A percentile compares a stretch with the other conserved stretches of the same genome.
These are phyloP conservation scores for Neosilurus mollespiculum DNA, from an alignment of 2,797 vertebrate genomes.

Conservation along the genomic window DNA sequence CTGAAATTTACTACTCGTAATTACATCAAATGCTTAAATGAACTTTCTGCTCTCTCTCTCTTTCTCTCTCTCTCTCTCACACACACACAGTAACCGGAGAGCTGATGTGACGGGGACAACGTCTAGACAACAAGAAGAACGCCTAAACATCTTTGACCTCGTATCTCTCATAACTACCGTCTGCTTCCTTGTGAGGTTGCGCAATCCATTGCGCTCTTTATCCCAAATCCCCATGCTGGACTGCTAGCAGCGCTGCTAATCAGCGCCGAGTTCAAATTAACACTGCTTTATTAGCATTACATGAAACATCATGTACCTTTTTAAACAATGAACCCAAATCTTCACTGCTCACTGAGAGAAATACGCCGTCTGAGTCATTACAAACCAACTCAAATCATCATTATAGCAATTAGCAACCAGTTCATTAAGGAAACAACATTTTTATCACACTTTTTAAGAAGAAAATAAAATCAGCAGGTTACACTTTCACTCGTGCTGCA, in stretches of 20 bases:
- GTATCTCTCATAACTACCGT: neutral
- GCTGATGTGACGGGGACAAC: neutral
- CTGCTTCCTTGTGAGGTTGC: neutral
- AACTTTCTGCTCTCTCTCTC: neutral
- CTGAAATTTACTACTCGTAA: neutral
- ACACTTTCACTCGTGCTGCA: neutral
- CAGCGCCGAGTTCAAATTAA: neutral
- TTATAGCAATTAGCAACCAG: neutral
- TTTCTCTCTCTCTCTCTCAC: neutral
- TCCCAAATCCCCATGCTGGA: neutral
- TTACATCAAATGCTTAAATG: slow-evolving; percentile 1
- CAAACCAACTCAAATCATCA: neutral
- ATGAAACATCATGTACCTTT: neutral
- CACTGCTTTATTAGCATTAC: neutral
- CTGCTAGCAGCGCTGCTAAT: neutral
- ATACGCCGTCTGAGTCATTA: neutral
- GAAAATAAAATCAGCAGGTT: neutral
- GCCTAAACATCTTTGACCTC: slow-evolving; percentile 9
- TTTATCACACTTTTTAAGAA: neutral
- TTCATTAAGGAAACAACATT: neutral
- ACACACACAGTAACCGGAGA: neutral
- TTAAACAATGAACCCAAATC: neutral
- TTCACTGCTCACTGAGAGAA: neutral
- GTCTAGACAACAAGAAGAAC: neutral
- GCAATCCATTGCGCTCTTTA: neutral